Percentiles rank a stretch among this genome's conserved stretches.
These are phyloP conservation scores for Amniataba percoides DNA, from an alignment of 2,797 vertebrate species.

Conservation along the genomic window DNA sequence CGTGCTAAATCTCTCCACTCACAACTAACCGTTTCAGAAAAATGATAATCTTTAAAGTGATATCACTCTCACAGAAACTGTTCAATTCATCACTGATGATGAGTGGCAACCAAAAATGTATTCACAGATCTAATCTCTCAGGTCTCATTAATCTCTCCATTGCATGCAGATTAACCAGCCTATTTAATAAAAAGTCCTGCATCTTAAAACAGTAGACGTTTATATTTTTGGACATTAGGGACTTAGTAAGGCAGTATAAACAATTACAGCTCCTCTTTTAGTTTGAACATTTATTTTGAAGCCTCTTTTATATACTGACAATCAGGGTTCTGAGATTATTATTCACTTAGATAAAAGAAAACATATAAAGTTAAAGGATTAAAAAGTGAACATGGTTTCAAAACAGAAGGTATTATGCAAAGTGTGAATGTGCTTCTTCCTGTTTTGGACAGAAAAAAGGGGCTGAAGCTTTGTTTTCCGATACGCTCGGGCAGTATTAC, in stretches of 20 bases:
- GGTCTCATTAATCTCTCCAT: not conserved
- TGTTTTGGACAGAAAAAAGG: no score
- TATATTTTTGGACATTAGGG: no score
- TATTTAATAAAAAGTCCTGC: not conserved
- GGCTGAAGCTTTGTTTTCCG: no score
- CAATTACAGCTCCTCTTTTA: not conserved
- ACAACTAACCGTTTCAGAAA: not conserved
- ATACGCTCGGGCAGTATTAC: no score
- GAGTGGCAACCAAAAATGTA: not conserved
- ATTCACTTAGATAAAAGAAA: not conserved
- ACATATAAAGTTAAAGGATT: not conserved
- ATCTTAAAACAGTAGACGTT: no score
- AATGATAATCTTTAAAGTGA: not conserved
- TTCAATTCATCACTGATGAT: not conserved
- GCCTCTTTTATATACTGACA: not conserved
- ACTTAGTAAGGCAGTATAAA: not conserved
- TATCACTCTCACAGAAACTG: not conserved
- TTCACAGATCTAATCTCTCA: no score
- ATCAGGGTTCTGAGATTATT: not conserved
- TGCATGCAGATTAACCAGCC: not conserved
- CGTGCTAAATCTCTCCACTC: not conserved
- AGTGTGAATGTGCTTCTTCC: no score
- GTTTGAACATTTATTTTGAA: not conserved
- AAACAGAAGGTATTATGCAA: not conserved
- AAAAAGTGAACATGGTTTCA: not conserved